Evolutionary conservation across 2,888 invertebrate species (phyloP).

Genomic region (Acanthococcus lagerstroemiae): DNA sequence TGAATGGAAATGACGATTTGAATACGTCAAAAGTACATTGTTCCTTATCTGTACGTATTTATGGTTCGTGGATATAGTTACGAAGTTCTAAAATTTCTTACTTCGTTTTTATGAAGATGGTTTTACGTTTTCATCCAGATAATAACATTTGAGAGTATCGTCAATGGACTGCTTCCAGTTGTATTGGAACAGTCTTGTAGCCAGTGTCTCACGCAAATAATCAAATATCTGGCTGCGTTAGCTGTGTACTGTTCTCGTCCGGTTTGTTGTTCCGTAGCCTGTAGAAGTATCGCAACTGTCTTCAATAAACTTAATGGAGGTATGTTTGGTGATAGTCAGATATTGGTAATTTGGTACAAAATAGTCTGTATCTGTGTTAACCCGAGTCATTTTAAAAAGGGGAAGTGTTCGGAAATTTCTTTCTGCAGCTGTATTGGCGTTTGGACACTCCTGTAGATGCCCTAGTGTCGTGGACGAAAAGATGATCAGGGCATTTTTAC

Average conservation of each 20-base stretch:
- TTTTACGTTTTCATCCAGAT: too few species aligned
- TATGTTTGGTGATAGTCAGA: background rate
- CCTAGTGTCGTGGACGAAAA: too few species aligned
- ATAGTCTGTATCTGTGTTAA: too few species aligned
- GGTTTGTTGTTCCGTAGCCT: constrained; percentile 6
- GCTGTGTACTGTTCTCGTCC: constrained; percentile 17
- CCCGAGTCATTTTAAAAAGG: too few species aligned
- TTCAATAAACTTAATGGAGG: constrained; percentile 16
- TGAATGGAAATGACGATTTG: background rate
- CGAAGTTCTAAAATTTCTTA: too few species aligned
- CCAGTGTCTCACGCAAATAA: background rate
- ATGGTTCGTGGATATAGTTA: too few species aligned
- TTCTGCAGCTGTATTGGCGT: too few species aligned
- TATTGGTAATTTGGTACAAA: too few species aligned
- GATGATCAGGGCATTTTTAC: too few species aligned
- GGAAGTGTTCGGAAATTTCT: too few species aligned
- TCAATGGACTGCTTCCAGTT: background rate
- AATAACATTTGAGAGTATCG: constrained; percentile 13
- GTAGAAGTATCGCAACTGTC: constrained; percentile 11
- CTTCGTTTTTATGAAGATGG: too few species aligned
- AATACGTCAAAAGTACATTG: constrained; percentile 1
- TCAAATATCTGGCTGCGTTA: constrained; percentile 6
- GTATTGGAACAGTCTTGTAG: background rate
- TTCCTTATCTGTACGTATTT: constrained; percentile 2
- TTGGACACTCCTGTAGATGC: too few species aligned